These are phyloP conservation scores for Arvicanthis niloticus DNA, from an alignment of 2,113 vertebrate genomes.

Conservation along the genomic window DNA sequence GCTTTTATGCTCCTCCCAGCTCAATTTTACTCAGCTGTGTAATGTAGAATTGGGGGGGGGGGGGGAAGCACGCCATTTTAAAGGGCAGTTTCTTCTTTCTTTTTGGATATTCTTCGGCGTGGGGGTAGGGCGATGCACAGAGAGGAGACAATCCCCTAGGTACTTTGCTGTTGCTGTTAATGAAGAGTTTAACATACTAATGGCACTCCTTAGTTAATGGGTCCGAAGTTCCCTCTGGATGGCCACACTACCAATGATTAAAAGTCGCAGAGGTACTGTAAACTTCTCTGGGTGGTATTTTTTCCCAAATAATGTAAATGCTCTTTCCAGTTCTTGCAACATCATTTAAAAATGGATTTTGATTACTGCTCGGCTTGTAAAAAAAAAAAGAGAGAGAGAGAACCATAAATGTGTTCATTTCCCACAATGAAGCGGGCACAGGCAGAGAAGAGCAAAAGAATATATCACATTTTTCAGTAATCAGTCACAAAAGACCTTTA, in stretches of 20 bases:
- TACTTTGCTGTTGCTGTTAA: conserved; percentile 63
- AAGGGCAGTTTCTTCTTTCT: conserved; percentile 55
- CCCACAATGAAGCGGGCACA: conserved; percentile 79
- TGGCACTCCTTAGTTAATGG: conserved; percentile 66
- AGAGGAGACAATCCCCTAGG: background rate
- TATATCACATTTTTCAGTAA: conserved; percentile 86
- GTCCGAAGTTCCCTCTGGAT: conserved; percentile 81
- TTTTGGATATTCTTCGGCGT: conserved; percentile 31
- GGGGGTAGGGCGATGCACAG: background rate
- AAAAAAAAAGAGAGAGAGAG: conserved; percentile 72
- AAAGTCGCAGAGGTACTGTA: conserved; percentile 85
- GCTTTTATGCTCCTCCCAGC: conserved; percentile 30
- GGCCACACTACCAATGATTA: conserved; percentile 80
- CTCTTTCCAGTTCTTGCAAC: conserved; percentile 79
- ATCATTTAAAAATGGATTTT: conserved; percentile 85
- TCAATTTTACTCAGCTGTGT: conserved; percentile 61
- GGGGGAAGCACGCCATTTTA: conserved; percentile 17
- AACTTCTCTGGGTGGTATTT: conserved; percentile 80
- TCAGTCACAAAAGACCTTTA: conserved; percentile 91
- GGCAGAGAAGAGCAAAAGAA: conserved; percentile 83
- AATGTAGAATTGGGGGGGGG: background rate
- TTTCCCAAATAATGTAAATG: conserved; percentile 80
- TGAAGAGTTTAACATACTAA: conserved; percentile 63
- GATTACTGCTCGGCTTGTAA: conserved; percentile 85
- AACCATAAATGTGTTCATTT: conserved; percentile 85